Evolutionary conservation across 2,888 invertebrate species (phyloP).

Genomic region (Dryobotodes eremita): DNA sequence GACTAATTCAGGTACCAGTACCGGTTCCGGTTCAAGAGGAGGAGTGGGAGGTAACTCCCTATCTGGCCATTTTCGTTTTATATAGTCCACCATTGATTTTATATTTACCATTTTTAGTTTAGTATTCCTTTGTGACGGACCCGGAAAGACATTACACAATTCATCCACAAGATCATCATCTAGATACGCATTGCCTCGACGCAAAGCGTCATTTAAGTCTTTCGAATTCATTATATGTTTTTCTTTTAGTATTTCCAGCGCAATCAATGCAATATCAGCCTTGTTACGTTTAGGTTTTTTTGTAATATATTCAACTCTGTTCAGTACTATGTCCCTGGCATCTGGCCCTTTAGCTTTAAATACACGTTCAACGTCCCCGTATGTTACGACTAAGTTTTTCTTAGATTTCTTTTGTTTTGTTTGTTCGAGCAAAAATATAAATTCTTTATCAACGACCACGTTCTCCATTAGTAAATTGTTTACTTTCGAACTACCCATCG

Average conservation of each 20-base stretch:
- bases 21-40: slow-evolving; percentile 75
- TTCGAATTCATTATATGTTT: slow-evolving; percentile 68
- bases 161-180: slow-evolving; percentile 76
- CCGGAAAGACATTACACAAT: slow-evolving; percentile 74
- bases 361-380: slow-evolving; percentile 72
- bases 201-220: slow-evolving; percentile 69
- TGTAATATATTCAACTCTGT: slow-evolving; percentile 77
- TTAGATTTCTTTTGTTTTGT: slow-evolving; percentile 71
- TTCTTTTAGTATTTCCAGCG: slow-evolving; percentile 74
- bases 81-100: slow-evolving; percentile 74
- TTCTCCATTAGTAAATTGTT: slow-evolving; percentile 77
- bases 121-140: slow-evolving; percentile 61
- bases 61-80: slow-evolving; percentile 83
- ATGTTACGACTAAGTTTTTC: slow-evolving; percentile 71
- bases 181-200: slow-evolving; percentile 65
- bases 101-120: slow-evolving; percentile 77
- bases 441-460: slow-evolving; percentile 72
- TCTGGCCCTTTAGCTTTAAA: slow-evolving; percentile 70
- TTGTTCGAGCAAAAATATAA: slow-evolving; percentile 68
- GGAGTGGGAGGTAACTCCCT: slow-evolving; percentile 78
- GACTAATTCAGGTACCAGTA: background rate
- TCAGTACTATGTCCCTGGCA: slow-evolving; percentile 75
- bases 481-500: slow-evolving; percentile 70
- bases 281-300: slow-evolving; percentile 72
- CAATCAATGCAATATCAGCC: slow-evolving; percentile 76